Evolutionary conservation across 2,797 vertebrate genomes (phyloP).

Genomic region (Hafferia zeledoni): DNA sequence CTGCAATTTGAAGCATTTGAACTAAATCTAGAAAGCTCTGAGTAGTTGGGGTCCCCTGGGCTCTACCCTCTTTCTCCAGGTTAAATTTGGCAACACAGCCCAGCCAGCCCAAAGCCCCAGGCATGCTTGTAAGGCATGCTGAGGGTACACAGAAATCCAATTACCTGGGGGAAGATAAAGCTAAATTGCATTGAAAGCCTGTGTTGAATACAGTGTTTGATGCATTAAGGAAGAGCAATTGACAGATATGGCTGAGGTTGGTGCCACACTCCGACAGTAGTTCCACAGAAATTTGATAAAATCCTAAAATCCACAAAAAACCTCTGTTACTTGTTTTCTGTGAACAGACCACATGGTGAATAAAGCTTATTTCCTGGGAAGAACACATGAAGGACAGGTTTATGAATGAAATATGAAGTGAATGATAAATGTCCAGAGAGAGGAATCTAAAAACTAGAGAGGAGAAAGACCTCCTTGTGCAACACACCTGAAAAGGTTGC

Average conservation of each 20-base stretch:
- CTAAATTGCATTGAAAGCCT: not conserved
- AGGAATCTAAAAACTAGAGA: not conserved
- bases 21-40: conserved; percentile 36
- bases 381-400: not conserved
- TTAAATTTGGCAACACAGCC: conserved; percentile 27
- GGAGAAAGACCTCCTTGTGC: not conserved
- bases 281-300: not conserved
- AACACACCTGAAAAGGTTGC: not conserved
- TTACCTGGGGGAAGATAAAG: not conserved
- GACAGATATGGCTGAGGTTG: not conserved
- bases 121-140: not conserved
- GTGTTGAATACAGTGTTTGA: not conserved
- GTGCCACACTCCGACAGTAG: not conserved
- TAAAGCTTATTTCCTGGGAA: not conserved
- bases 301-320: not conserved
- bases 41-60: conserved; percentile 31
- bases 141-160: not conserved
- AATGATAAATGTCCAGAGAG: not conserved
- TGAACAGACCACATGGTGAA: not conserved
- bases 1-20: not conserved
- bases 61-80: conserved; percentile 22
- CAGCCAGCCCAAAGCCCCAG: not conserved
- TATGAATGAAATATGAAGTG: not conserved
- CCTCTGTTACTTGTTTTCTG: not conserved
- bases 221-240: not conserved